phyloP scores from a whole-genome alignment of 2,888 invertebrate species.

The Volucella bombylans region DNA sequence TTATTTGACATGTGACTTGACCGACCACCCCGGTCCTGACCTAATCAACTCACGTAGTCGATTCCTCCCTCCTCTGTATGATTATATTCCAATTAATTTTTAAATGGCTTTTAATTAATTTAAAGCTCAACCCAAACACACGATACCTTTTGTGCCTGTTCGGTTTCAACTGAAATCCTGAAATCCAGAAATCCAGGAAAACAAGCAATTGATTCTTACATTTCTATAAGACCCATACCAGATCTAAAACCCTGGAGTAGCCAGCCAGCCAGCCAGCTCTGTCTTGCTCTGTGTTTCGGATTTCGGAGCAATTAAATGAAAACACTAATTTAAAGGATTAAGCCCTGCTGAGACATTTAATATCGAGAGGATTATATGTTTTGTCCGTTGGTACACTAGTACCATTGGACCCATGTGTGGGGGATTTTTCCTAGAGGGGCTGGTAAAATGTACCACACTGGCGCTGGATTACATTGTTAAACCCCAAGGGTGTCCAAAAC shows the following conservation, averaged over 20 bases:
- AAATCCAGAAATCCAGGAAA: constrained; percentile 35
- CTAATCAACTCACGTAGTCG: constrained; percentile 53
- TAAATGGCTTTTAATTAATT: constrained; percentile 71
- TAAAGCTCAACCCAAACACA: constrained; percentile 54
- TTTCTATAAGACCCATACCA: constrained; percentile 1
- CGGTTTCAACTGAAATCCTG: constrained; percentile 8
- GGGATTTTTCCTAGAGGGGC: background rate
- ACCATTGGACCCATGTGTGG: constrained; percentile 12
- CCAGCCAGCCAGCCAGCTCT: background rate
- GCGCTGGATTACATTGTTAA: constrained; percentile 58
- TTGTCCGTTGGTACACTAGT: constrained; percentile 35
- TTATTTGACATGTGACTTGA: constrained; percentile 42
- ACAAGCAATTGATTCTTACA: constrained; percentile 45
- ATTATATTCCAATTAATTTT: constrained; percentile 71
- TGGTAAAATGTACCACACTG: constrained; percentile 19
- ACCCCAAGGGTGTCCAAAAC: constrained; percentile 53
- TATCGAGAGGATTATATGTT: constrained; percentile 74
- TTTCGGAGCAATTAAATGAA: constrained; percentile 73
- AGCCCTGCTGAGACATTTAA: constrained; percentile 75
- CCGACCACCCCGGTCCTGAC: too few relatives aligned
- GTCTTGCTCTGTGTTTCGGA: constrained; percentile 17
- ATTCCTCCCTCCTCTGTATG: constrained; percentile 26
- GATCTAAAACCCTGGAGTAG: background rate
- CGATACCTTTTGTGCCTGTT: constrained; percentile 11
- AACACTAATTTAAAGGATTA: constrained; percentile 73